Evolutionary conservation across 2,797 vertebrate species (phyloP).

Genomic region (Calcarius lapponicus): DNA sequence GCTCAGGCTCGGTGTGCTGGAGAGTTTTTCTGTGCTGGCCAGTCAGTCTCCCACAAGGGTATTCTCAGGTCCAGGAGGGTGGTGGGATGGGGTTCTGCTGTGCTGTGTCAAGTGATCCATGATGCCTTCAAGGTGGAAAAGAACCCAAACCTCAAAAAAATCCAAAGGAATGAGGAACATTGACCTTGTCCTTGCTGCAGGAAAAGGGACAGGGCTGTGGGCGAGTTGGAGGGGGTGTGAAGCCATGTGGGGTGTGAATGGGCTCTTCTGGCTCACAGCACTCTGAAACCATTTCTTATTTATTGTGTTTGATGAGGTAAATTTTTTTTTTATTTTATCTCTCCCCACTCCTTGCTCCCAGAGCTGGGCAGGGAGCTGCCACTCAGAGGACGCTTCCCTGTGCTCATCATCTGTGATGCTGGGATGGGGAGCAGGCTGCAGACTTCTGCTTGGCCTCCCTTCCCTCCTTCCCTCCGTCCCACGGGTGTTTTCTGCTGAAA

Average conservation of each 20-base stretch:
- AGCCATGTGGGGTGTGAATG: rapidly evolving
- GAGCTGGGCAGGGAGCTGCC: rapidly evolving
- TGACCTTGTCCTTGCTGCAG: background rate
- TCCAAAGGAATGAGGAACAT: rapidly evolving
- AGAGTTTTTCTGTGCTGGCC: background rate
- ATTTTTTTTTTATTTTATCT: background rate
- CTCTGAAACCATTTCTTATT: background rate
- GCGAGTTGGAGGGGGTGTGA: background rate
- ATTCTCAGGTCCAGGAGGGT: rapidly evolving
- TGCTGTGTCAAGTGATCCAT: background rate
- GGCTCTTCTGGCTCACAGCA: background rate
- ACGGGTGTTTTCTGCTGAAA: background rate
- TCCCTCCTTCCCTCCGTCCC: background rate
- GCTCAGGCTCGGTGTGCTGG: rapidly evolving
- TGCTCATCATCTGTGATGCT: background rate
- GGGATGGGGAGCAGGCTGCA: background rate
- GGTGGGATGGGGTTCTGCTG: too few species aligned
- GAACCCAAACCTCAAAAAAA: background rate
- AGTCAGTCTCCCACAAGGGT: background rate
- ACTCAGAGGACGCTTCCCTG: background rate
- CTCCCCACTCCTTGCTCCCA: background rate
- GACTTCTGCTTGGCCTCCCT: background rate
- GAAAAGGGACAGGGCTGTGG: rapidly evolving
- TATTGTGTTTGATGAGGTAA: background rate
- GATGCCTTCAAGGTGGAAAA: background rate